Evolutionary conservation across 1,140 invertebrate genomes (phyloP).

Genomic region (Archegozetes longisetosus): DNA sequence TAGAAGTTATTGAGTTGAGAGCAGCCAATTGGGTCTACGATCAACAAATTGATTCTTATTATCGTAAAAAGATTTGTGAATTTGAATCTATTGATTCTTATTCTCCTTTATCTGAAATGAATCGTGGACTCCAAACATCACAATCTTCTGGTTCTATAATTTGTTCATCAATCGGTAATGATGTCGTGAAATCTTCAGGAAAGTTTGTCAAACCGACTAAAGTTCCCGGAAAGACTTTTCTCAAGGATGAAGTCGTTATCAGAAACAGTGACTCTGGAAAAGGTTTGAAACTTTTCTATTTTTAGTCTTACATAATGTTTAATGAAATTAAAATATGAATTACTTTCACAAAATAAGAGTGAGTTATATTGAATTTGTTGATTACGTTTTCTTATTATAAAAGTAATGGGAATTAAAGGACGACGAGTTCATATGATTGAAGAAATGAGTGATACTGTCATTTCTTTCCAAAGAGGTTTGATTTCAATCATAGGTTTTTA

Average conservation of each 20-base stretch:
- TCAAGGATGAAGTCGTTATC: slow-evolving; percentile 83
- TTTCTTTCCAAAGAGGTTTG: slow-evolving; percentile 90
- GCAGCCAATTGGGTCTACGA: slow-evolving; percentile 65
- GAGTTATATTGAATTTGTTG: too few species aligned
- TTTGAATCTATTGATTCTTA: slow-evolving; percentile 32
- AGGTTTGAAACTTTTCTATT: slow-evolving; percentile 47
- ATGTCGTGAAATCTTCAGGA: slow-evolving; percentile 67
- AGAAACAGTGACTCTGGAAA: slow-evolving; percentile 83
- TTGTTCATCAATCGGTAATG: slow-evolving; percentile 50
- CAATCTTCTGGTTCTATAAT: slow-evolving; percentile 23
- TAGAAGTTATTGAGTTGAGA: slow-evolving; percentile 71
- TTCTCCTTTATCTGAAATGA: not conserved
- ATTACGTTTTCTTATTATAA: too few species aligned
- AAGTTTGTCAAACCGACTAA: slow-evolving; percentile 73
- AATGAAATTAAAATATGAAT: too few species aligned
- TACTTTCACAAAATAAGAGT: too few species aligned
- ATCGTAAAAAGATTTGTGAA: slow-evolving; percentile 55
- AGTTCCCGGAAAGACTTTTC: slow-evolving; percentile 70
- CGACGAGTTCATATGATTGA: slow-evolving; percentile 92
- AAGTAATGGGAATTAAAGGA: slow-evolving; percentile 96
- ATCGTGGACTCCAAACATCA: not conserved
- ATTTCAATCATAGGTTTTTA: not conserved
- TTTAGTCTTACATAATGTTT: slow-evolving; percentile 7
- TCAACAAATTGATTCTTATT: slow-evolving; percentile 62
- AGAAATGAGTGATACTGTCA: slow-evolving; percentile 90